Evolutionary conservation across 2,888 invertebrate species (phyloP), one percentile per base, ranked within the genome.

Genomic region (Tinea trinotella): DNA sequence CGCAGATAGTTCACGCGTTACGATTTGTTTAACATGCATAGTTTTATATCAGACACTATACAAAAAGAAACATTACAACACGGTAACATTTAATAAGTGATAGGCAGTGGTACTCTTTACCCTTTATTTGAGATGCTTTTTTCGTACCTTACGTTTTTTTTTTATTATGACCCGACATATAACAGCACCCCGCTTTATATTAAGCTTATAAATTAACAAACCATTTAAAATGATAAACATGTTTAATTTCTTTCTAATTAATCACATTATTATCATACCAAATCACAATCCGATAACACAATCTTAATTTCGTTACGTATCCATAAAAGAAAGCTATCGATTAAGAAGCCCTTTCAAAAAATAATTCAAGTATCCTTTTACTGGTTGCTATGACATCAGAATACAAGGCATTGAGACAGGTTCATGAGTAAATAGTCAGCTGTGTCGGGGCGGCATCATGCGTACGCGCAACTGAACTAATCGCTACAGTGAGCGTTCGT

Each of bases 361-460:
- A 40, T 3, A n/a, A n/a, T 1, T 12, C 13, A 40, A 40, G 13
- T n/a, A 13, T 40, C 40, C 40, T 40, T 35, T 15, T 40, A 40
- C 40, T 40, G 13, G 24, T 30, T 1, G 30, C 30, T 40, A 40
- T 40, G 40, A 40, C 40, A 40, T 40, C 40, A 40, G 13, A n/a
- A n/a, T n/a, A n/a, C n/a, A n/a, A 30, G 30, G 30, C 30, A 40
- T 46, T 17, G 19, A 46, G 19, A n/a, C 46, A 46, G 46, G 46
- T 46, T 46, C 46, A 46, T 46, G 46, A 46, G 46, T 46, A 46
- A 46, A 18, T 19, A 46, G 46, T 40, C 40, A 40, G 40, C 40
- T 40, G 40, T 12, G 40, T 15, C 40, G 40, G 40, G 40, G 40
- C 46, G 7, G 19, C 19, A 9, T 9, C 17, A 46, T 46, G 46